phyloP scores from a whole-genome alignment of 2,888 invertebrate genomes.

The Craniophora ligustri region DNA sequence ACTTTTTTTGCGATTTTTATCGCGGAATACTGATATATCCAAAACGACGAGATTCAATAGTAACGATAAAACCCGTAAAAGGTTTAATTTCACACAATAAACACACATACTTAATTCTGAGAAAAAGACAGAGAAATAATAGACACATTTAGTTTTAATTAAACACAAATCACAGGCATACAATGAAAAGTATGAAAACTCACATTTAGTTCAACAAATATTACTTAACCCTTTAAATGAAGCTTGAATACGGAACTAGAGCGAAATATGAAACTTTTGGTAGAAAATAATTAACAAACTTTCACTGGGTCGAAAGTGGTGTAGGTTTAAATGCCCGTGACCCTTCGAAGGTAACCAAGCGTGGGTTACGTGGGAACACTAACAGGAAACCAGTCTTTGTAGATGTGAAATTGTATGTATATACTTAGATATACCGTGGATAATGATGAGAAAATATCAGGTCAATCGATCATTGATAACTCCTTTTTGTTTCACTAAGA shows the following conservation, averaged over 20 bases:
- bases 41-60: too few species aligned
- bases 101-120: too few species aligned
- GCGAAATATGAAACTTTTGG: constrained; percentile 51
- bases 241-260: constrained; percentile 42
- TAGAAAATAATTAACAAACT: constrained; percentile 51
- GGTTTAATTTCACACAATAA: too few species aligned
- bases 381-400: constrained; percentile 18
- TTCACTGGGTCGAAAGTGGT: constrained; percentile 45
- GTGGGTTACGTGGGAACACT: constrained; percentile 48
- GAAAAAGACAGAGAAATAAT: too few species aligned
- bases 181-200: constrained; percentile 21
- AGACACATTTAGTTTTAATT: constrained; percentile 9
- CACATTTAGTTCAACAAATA: constrained; percentile 25
- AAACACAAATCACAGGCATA: constrained; percentile 21
- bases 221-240: constrained; percentile 51
- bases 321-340: constrained; percentile 51
- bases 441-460: constrained; percentile 30
- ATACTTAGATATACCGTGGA: constrained; percentile 27
- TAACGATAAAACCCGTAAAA: too few species aligned
- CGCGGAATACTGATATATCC: too few species aligned
- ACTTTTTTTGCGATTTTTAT: too few species aligned
- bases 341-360: constrained; percentile 40
- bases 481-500: not conserved
- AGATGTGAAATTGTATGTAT: constrained; percentile 19
- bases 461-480: constrained; percentile 18